phyloP scores from a whole-genome alignment of 2,113 vertebrate genomes.

The Puffinus mauretanicus region DNA sequence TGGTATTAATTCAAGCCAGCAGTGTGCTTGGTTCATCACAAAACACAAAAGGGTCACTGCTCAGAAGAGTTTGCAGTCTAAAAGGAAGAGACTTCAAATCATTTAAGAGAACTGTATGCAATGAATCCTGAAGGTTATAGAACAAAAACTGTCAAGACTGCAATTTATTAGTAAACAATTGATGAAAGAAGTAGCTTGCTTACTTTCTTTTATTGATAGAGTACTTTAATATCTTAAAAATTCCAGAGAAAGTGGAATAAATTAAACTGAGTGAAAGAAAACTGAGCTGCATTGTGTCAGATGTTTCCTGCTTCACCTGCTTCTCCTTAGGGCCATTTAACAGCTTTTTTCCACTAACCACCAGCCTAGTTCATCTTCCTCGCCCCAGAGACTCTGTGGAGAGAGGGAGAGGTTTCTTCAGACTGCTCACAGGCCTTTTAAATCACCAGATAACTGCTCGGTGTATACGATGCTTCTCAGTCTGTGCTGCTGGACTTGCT shows the following conservation, averaged over 20 bases:
- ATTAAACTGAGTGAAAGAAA: not conserved
- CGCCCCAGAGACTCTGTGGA: not conserved
- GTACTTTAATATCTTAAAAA: not conserved
- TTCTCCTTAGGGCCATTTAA: not conserved
- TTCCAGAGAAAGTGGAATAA: not conserved
- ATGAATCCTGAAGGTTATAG: not conserved
- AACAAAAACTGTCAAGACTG: not conserved
- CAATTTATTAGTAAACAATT: not conserved
- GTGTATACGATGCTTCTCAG: not conserved
- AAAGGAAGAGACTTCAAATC: not conserved
- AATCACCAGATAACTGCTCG: not conserved
- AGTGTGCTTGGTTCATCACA: not conserved
- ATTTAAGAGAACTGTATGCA: not conserved
- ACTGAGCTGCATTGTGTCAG: not conserved
- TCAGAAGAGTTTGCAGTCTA: not conserved
- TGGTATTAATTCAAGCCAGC: not conserved
- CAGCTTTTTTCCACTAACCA: not conserved
- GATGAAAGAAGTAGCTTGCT: not conserved
- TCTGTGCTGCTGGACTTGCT: not conserved
- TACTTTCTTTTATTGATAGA: not conserved
- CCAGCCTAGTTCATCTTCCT: not conserved
- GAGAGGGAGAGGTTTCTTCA: not conserved
- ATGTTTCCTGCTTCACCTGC: not conserved
- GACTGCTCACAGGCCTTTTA: not conserved
- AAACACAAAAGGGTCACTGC: not conserved